phyloP scores from a whole-genome alignment of 2,888 invertebrate genomes.

The Plemyria rubiginata region DNA sequence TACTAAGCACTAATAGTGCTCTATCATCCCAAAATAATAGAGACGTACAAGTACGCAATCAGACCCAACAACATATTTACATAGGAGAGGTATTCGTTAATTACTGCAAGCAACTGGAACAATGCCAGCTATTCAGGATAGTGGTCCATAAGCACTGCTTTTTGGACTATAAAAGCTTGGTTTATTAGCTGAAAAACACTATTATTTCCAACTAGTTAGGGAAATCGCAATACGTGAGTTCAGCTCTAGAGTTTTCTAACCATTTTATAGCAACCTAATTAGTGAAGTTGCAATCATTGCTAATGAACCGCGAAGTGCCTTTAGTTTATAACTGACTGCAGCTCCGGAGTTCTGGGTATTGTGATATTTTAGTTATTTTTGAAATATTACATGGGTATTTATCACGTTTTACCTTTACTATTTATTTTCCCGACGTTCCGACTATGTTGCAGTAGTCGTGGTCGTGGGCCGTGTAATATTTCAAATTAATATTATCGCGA shows the following conservation, averaged over 20 bases:
- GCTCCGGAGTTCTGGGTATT: neutral
- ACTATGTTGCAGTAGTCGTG: too few species aligned
- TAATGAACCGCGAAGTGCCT: neutral
- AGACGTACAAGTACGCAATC: slow-evolving; percentile 7
- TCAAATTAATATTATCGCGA: too few species aligned
- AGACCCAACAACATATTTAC: slow-evolving; percentile 22
- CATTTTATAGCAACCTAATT: neutral
- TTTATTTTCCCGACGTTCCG: too few species aligned
- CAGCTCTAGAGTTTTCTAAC: neutral
- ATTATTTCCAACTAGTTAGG: slow-evolving; percentile 1
- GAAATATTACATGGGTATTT: too few species aligned
- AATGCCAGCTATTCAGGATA: slow-evolving; percentile 21
- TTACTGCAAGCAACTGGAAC: slow-evolving; percentile 29
- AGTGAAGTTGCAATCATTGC: neutral
- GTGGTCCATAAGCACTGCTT: slow-evolving; percentile 21
- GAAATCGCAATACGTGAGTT: neutral
- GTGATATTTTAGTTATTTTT: neutral
- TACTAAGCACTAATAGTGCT: slow-evolving; percentile 5
- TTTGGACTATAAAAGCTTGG: slow-evolving; percentile 19
- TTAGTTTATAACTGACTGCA: neutral
- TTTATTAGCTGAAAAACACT: slow-evolving; percentile 15
- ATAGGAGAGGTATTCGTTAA: slow-evolving; percentile 31
- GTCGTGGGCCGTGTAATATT: too few species aligned
- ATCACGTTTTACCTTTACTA: too few species aligned
- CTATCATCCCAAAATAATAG: slow-evolving; percentile 11